These are phyloP conservation scores for Brachymystax lenok DNA, from an alignment of 2,797 vertebrate genomes.

Conservation along the genomic window DNA sequence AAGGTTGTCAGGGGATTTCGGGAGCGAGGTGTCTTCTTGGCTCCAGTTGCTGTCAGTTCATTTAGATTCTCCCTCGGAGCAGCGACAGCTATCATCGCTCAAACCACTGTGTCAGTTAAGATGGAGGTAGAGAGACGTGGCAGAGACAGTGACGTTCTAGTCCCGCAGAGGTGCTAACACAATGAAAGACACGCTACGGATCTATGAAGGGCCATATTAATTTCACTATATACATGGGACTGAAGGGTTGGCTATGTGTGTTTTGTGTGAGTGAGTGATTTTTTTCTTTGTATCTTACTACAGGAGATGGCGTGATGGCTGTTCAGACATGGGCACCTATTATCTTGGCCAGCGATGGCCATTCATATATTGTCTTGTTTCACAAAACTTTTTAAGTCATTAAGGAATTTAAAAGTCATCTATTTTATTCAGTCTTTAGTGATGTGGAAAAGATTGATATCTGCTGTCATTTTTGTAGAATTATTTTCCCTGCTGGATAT, in stretches of 20 bases:
- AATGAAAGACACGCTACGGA: conserved; percentile 51
- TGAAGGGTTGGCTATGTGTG: not conserved
- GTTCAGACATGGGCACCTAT: too few species aligned
- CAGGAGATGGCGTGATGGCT: too few species aligned
- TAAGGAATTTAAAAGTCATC: not conserved
- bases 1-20: conserved; percentile 66
- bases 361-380: not conserved
- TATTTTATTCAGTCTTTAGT: not conserved
- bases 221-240: not conserved
- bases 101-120: conserved; percentile 74
- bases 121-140: conserved; percentile 28
- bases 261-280: too few species aligned
- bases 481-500: too few species aligned
- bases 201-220: conserved; percentile 8
- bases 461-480: too few species aligned
- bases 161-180: conserved; percentile 59
- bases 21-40: conserved; percentile 67
- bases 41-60: conserved; percentile 66
- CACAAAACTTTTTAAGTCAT: not conserved
- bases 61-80: conserved; percentile 66
- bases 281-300: too few species aligned
- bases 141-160: conserved; percentile 23
- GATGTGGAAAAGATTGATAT: too few species aligned
- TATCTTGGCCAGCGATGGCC: not conserved
- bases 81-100: conserved; percentile 70